Base-by-base conservation (phyloP, 64 coral and sea anemone genomes). In the Actinia tenebrosa region DNA sequence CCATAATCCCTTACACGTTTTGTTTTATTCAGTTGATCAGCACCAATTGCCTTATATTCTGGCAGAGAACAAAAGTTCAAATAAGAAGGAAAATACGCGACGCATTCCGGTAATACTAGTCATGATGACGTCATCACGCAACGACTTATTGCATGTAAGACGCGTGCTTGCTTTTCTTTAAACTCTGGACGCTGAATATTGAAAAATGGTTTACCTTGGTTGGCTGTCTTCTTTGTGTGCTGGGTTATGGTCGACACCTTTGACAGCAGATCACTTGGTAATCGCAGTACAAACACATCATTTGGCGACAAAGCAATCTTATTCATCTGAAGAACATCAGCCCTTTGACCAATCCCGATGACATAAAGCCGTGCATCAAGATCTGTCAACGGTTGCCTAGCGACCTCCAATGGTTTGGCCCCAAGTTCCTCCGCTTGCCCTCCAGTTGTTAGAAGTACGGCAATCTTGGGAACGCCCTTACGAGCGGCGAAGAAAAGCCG, bases 381-480 rank as follows among this genome's bases (percentile, higher is more conserved):
- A 56, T 91, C 84, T 7, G 78, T 82, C 45, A 91, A 45, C 13
- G 82, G 89, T 19, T 91, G 66, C 3, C 83, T 84, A 64, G 83
- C 72, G 10, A 56, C 78, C 66, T 84, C 54, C 8, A 91, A 77
- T 22, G 89, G 89, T 17, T 53, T 91, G 16, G 89, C 90, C 30
- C 91, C 94, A 7, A 71, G 84, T 16, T 92, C 90, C 43, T 82
- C 84, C 0, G 88, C 50, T 62, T 89, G 88, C 42, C n/a, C 53
- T 58, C 94, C 94, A 69, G 88, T 64, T 46, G 91, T 93, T 27
- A 96, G 85, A 10, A 96, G 45, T 23, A 96, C 22, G 3, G 89
- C 88, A 83, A 96, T 81, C 60, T 88, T 93, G 43, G 88, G 91
- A 62, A 82, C 78, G 7, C 54, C 77, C 19, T 44, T 19, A 47